Evolutionary conservation across 37 sponge, comb jelly and placozoan genomes (phyloP).

Genomic region (Ianthella basta): DNA sequence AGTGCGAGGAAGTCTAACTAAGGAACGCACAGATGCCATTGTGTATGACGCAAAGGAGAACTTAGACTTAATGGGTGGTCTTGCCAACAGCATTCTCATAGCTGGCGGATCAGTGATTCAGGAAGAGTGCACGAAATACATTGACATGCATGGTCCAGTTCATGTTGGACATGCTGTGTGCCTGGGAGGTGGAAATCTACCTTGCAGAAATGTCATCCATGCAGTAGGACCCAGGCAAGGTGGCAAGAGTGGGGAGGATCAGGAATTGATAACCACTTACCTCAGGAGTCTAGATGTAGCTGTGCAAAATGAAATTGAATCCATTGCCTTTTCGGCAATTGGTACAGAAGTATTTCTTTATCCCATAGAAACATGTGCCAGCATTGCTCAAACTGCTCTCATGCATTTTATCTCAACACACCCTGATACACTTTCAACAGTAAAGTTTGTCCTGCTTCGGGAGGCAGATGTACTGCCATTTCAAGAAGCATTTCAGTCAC

Average conservation of each 20-base stretch:
- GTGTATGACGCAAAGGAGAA: conserved; percentile 87
- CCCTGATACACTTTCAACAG: background rate
- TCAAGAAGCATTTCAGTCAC: too few species aligned
- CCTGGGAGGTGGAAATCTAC: conserved; percentile 65
- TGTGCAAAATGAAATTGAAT: conserved; percentile 20
- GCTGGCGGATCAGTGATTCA: conserved; percentile 76
- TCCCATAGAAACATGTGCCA: conserved; percentile 60
- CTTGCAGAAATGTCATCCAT: conserved; percentile 81
- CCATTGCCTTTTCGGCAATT: conserved; percentile 75
- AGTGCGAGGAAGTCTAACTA: conserved; percentile 47
- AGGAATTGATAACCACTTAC: conserved; percentile 39
- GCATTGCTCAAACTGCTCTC: conserved; percentile 47
- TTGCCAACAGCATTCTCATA: conserved; percentile 72
- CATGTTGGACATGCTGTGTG: conserved; percentile 58
- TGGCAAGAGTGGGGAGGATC: conserved; percentile 36
- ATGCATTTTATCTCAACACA: conserved; percentile 35
- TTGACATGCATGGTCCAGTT: conserved; percentile 45
- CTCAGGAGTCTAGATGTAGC: conserved; percentile 35
- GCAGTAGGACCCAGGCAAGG: conserved; percentile 74
- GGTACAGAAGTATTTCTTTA: conserved; percentile 74
- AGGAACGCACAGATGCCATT: conserved; percentile 66
- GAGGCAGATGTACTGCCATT: too few species aligned
- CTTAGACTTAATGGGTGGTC: conserved; percentile 70
- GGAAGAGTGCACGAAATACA: conserved; percentile 46
- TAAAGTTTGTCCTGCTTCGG: background rate